Evolutionary conservation across 2,797 vertebrate genomes (phyloP).

Genomic region (Sebastes itinus): DNA sequence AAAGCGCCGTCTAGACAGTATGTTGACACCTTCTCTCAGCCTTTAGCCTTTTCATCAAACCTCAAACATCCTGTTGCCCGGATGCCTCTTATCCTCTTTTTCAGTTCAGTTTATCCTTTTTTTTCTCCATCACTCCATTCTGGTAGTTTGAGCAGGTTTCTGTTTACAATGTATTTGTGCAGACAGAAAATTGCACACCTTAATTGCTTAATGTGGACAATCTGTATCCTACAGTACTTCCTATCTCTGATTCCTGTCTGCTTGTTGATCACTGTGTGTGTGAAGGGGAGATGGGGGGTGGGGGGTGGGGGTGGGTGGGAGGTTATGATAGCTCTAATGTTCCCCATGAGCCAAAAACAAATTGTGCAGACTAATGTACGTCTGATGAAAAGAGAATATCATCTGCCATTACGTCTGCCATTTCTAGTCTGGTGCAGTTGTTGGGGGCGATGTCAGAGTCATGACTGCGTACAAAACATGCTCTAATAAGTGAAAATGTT

Average conservation of each 20-base stretch:
- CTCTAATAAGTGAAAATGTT: background rate
- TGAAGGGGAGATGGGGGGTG: too few species aligned
- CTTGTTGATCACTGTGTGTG: background rate
- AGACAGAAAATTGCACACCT: conserved; percentile 6
- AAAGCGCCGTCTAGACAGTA: background rate
- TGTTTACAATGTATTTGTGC: background rate
- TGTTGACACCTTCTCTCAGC: conserved; percentile 18
- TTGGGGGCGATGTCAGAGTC: background rate
- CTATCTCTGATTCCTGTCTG: background rate
- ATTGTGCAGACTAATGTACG: background rate
- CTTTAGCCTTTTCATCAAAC: conserved; percentile 18
- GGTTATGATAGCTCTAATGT: background rate
- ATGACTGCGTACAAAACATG: background rate
- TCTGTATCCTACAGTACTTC: conserved; percentile 13
- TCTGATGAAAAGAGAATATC: background rate
- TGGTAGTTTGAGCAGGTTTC: background rate
- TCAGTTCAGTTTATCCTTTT: background rate
- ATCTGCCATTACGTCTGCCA: background rate
- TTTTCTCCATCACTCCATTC: background rate
- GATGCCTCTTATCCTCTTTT: background rate
- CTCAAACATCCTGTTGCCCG: conserved; percentile 2
- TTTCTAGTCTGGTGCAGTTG: background rate
- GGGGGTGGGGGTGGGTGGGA: background rate
- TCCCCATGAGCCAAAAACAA: background rate
- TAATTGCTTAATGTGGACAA: conserved; percentile 9